phyloP scores from a whole-genome alignment of 1,140 invertebrate genomes.

The Heliconius eleuchia region DNA sequence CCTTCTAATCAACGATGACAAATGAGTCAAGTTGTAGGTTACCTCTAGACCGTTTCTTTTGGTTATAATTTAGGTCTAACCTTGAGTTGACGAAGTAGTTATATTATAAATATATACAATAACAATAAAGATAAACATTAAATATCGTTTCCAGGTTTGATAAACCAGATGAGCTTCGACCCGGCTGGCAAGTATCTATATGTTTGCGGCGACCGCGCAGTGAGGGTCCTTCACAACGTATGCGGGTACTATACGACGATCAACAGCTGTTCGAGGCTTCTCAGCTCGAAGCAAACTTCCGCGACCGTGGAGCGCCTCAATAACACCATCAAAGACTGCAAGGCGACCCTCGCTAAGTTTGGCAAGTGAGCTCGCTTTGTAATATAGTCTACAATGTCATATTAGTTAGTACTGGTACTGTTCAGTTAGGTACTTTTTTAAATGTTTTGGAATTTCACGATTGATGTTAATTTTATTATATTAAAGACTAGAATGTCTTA shows the following conservation, averaged over 20 bases:
- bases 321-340: constrained; percentile 86
- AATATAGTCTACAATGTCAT: too few relatives aligned
- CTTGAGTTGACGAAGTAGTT: neutral
- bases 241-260: constrained; percentile 88
- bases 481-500: neutral
- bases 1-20: constrained; percentile 1
- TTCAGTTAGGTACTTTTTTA: neutral
- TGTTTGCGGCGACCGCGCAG: constrained; percentile 87
- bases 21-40: constrained; percentile 2
- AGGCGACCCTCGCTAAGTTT: constrained; percentile 81
- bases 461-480: neutral
- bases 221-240: constrained; percentile 91
- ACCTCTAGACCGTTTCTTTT: neutral
- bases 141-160: constrained; percentile 81
- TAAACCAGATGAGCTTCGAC: constrained; percentile 88
- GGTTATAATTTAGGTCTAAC: neutral
- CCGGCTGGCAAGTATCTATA: constrained; percentile 88
- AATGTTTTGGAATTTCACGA: neutral
- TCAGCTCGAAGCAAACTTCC: constrained; percentile 84
- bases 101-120: neutral
- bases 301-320: constrained; percentile 88
- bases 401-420: neutral
- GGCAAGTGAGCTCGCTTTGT: constrained; percentile 45
- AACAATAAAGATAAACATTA: constrained; percentile 18
- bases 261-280: constrained; percentile 84